Percentiles rank a stretch among this genome's conserved stretches.
Conservation (phyloP, 2,797 vertebrate genomes). For the Danio jaintianensis region DNA sequence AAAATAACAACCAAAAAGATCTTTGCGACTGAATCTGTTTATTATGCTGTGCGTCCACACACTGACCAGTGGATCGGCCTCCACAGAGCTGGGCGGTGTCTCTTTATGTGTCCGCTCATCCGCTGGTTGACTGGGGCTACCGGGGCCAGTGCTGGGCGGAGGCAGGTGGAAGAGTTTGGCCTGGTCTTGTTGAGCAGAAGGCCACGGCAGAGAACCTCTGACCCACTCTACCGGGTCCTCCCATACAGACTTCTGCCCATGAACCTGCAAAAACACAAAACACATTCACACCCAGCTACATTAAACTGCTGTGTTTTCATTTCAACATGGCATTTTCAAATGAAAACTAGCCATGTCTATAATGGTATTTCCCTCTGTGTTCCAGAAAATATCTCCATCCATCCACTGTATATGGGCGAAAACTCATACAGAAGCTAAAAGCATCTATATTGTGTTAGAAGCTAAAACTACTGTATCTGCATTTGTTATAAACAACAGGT, state of each 20-base stretch:
- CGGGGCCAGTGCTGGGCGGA: slow-evolving; percentile 87
- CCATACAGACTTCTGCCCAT: slow-evolving; percentile 96
- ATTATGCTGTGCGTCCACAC: not conserved
- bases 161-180: slow-evolving; percentile 96
- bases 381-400: too few relatives aligned
- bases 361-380: too few relatives aligned
- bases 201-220: slow-evolving; percentile 97
- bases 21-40: not conserved
- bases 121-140: slow-evolving; percentile 81
- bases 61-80: slow-evolving; percentile 93
- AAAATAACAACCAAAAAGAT: too few relatives aligned
- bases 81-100: slow-evolving; percentile 91
- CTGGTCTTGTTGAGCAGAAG: slow-evolving; percentile 96
- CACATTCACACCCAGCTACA: not conserved
- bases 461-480: too few relatives aligned
- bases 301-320: too few relatives aligned
- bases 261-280: slow-evolving; percentile 78
- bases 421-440: too few relatives aligned
- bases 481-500: too few relatives aligned
- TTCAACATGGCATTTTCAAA: too few relatives aligned
- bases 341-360: too few relatives aligned
- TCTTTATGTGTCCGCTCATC: slow-evolving; percentile 91
- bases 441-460: too few relatives aligned
- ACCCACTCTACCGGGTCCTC: slow-evolving; percentile 99
- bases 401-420: too few relatives aligned